These are phyloP conservation scores for Hermodice carunculata DNA, from an alignment of 2,888 invertebrate genomes.

Conservation along the genomic window DNA sequence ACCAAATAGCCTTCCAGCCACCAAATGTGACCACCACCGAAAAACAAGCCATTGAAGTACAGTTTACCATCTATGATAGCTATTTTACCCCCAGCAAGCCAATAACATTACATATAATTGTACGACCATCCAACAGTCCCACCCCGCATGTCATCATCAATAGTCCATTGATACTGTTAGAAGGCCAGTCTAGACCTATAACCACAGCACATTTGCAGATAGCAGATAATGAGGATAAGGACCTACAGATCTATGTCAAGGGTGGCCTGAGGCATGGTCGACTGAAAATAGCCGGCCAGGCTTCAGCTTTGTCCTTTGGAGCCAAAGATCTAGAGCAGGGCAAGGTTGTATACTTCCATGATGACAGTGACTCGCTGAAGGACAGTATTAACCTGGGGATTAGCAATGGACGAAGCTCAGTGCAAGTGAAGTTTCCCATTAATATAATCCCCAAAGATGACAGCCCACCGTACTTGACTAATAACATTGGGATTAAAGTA, in stretches of 20 bases:
- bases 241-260: conserved; percentile 58
- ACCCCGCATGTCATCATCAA: conserved; percentile 63
- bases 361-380: conserved; percentile 59
- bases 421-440: conserved; percentile 63
- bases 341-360: conserved; percentile 61
- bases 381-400: conserved; percentile 64
- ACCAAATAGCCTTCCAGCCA: conserved; percentile 66
- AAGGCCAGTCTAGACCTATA: conserved; percentile 65
- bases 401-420: conserved; percentile 61
- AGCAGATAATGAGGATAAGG: conserved; percentile 64
- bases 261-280: conserved; percentile 64
- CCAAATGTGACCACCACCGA: conserved; percentile 57
- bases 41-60: conserved; percentile 59
- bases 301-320: conserved; percentile 58
- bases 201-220: conserved; percentile 56
- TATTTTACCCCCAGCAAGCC: conserved; percentile 64
- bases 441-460: conserved; percentile 67
- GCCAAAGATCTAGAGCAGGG: conserved; percentile 56
- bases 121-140: conserved; percentile 59
- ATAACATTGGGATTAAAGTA: conserved; percentile 62
- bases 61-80: conserved; percentile 64
- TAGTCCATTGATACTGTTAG: conserved; percentile 61
- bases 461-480: conserved; percentile 63
- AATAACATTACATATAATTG: conserved; percentile 65
- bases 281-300: conserved; percentile 55